Base-by-base conservation (phyloP, 1,140 invertebrate species). In the Episyrphus balteatus region DNA sequence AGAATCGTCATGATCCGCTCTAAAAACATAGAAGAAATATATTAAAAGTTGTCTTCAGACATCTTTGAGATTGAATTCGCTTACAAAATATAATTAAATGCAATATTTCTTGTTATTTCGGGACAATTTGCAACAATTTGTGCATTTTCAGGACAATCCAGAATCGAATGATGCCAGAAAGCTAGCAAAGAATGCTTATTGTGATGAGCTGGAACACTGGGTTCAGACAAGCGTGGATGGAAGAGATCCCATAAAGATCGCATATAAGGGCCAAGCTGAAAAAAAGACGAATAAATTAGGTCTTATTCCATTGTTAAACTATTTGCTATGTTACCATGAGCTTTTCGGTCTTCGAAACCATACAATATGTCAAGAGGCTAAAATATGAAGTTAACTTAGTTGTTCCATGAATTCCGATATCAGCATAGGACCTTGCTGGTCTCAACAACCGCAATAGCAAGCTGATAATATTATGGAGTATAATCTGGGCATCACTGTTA, bases 31-130 rank as follows among this genome's bases (percentile, higher is more conserved):
- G 46, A 56, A 19, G 49, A 47, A 50, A 39, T 48, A 44, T 44
- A 46, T 26, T 33, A 42, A 40, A 44, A 44, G 13, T 46, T 40
- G 48, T 33, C 18, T 48, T 47, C 40, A 13, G 21, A 0, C 9
- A 19, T 17, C 13, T n/a, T 17, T 14, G 13, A 36, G 2, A n/a
- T 9, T 44, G 32, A 47, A 34, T 21, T 17, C 41, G 48, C 86
- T 83, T 76, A 93, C 88, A 95, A 71, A 67, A 96, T 95, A 67
- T 96, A 96, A 71, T 94, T 96, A 75, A 94, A 95, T 54, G 89
- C 90, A 68, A 96, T 92, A 62, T 96, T 93, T 69, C 66, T 54
- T 13, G 66, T 68, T 17, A 68, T 68, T 90, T 94, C 49, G 76
- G 87, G 52, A 90, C 85, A 62, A 82, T 80, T 51, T 78, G 81